Evolutionary conservation across 2,113 vertebrate species (phyloP), one percentile per base, ranked within the genome.

Genomic region (Lamprotornis superbus): DNA sequence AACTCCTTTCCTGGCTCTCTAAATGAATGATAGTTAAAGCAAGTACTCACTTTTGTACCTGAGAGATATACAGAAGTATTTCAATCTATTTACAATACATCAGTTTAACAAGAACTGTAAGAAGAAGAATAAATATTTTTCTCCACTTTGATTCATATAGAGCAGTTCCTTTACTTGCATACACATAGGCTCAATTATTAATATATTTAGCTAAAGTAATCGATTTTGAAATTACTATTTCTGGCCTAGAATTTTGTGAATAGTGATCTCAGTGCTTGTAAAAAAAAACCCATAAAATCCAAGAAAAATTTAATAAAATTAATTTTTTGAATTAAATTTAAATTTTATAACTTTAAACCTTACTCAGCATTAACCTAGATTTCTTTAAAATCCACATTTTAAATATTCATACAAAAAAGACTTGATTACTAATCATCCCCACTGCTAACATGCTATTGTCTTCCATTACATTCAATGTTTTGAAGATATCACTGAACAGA

Each of bases 281-380:
- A 23, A 74, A 71, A 92, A 42, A 13, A 0, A 0, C 5, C 1
- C 9, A 35, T 17, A 50, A 80, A 76, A 56, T 23, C 12, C 0
- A 30, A 63, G 52, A n/a, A 13, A 35, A 50, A 49, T 3, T 18
- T 63, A 57, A 50, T 89, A 7, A 44, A 16, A 75, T 55, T 55
- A 16, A 70, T 47, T 55, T 25, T 61, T 31, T 23, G 10, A 39
- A 31, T 46, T 28, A 24, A 53, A 18, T 78, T 78, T 52, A 9
- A 68, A 53, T 61, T 44, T 73, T 59, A 47, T 92, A 3, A 35
- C 4, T 87, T 85, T 79, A 11, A 87, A 57, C 4, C 3, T 87
- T 37, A 82, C 6, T 87, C 19, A 68, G 2, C 4, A 25, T 46
- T 92, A 74, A 81, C 14, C 2, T 42, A 47, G 47, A 74, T 28